phyloP scores from a whole-genome alignment of 2,888 invertebrate species.

The Vesta saturnalis region DNA sequence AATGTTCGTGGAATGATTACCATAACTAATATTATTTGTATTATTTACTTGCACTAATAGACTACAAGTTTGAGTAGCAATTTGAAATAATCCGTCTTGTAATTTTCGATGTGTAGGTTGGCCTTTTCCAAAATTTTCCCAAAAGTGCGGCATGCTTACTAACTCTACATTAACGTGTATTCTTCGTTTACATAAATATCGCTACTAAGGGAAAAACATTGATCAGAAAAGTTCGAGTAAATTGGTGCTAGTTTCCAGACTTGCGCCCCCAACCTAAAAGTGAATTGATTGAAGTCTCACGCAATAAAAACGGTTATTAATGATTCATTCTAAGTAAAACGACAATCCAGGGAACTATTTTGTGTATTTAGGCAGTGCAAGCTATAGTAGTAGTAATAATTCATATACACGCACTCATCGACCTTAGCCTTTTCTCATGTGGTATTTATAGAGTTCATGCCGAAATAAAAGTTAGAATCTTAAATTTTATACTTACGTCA shows the following conservation, averaged over 20 bases:
- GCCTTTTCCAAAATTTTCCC: conserved; percentile 66
- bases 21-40: conserved; percentile 78
- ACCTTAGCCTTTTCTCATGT: neutral
- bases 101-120: conserved; percentile 69
- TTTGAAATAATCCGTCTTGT: conserved; percentile 81
- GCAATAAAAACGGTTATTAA: conserved; percentile 24
- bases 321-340: conserved; percentile 28
- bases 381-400: neutral
- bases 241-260: conserved; percentile 37
- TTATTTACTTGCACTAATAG: conserved; percentile 81
- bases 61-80: conserved; percentile 81
- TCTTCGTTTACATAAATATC: conserved; percentile 18
- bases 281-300: conserved; percentile 34
- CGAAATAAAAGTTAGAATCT: too few relatives aligned
- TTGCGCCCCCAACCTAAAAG: conserved; percentile 37
- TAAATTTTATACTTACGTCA: neutral
- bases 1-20: conserved; percentile 71
- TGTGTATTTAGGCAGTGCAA: neutral
- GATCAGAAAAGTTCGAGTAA: conserved; percentile 36
- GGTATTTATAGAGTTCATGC: too few relatives aligned
- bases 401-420: neutral
- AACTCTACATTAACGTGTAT: conserved; percentile 7
- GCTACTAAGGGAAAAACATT: conserved; percentile 30
- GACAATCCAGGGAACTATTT: conserved; percentile 13
- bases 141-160: conserved; percentile 61